Evolutionary conservation across 2,888 invertebrate species (phyloP), one percentile per base, ranked within the genome.

Genomic region (Tachystola acroxantha): DNA sequence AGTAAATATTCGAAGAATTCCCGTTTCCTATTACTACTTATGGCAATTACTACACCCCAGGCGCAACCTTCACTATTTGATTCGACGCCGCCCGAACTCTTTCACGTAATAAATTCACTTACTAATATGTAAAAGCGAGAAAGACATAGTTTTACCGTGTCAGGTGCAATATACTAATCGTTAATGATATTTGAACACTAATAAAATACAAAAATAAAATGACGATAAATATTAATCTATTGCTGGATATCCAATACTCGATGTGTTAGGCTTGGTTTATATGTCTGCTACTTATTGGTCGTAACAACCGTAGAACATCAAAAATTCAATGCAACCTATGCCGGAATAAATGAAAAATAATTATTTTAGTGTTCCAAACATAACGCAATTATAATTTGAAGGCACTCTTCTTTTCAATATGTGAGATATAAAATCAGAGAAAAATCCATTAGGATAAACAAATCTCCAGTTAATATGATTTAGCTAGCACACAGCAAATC

Each of bases 181-280:
- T 74, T 82, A 81, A 81, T 78, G 79, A 77, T 76, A 79, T 76
- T 70, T 73, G 77, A 77, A 78, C 72, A 71, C 72, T 73, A 77
- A 76, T 79, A 79, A 77, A 77, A 59, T 77, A 73, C 62, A 70
- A 72, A 68, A 77, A 72, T 79, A 74, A 78, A 78, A 74, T 61
- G 67, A 67, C 76, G 51, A 77, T 81, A 80, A 81, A 78, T 77
- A 78, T 78, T 76, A 79, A 80, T 76, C 67, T 73, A 74, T 68
- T 58, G 67, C 61, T 56, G 55, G 67, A 75, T 61, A 77, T 73
- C 65, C 62, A 68, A 76, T 74, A 74, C 67, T 55, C 51, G 57
- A 50, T 37, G 30, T 40, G 36, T 54, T 40, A 53, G 41, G 48
- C 46, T 40, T 29, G 60, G 69, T 40, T 69, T 64, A 78, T 68